Conservation (phyloP, 2,113 vertebrate species). For the Trichomycterus rosablanca region DNA sequence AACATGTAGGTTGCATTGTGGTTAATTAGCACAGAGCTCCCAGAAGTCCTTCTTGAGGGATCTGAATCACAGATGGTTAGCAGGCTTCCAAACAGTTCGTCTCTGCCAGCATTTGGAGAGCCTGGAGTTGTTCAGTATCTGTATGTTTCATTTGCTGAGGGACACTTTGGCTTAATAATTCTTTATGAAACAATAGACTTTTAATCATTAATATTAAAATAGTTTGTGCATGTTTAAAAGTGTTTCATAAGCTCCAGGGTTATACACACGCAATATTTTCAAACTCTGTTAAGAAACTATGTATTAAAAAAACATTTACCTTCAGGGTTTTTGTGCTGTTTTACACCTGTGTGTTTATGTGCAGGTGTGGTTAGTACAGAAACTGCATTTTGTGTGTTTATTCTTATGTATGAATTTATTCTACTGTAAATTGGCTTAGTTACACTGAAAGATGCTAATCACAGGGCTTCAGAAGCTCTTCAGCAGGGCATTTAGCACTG, state of each 20-base stretch:
- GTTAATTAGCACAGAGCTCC: constrained; percentile 30
- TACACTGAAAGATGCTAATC: too few species aligned
- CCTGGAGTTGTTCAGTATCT: constrained; percentile 30
- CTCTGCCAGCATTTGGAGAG: constrained; percentile 26
- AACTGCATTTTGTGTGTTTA: too few species aligned
- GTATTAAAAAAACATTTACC: constrained; percentile 12
- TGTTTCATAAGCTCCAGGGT: constrained; percentile 3
- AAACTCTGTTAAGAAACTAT: constrained; percentile 18
- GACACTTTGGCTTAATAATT: constrained; percentile 36
- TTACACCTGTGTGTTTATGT: background rate
- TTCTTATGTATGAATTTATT: too few species aligned
- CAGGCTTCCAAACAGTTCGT: constrained; percentile 19
- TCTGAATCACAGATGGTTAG: constrained; percentile 23
- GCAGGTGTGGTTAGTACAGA: background rate
- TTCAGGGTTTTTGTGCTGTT: constrained; percentile 12
- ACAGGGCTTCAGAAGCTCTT: too few species aligned
- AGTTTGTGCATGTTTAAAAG: constrained; percentile 10
- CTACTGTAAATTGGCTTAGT: too few species aligned
- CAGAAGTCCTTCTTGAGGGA: constrained; percentile 16
- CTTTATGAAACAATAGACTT: constrained; percentile 25
- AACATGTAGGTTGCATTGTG: constrained; percentile 33
- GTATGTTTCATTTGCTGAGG: constrained; percentile 6
- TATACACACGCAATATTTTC: background rate
- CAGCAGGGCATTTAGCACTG: too few species aligned
- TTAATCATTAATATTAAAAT: constrained; percentile 25